Conservation (phyloP, 1,140 invertebrate genomes). For the Drosophila biarmipes region DNA sequence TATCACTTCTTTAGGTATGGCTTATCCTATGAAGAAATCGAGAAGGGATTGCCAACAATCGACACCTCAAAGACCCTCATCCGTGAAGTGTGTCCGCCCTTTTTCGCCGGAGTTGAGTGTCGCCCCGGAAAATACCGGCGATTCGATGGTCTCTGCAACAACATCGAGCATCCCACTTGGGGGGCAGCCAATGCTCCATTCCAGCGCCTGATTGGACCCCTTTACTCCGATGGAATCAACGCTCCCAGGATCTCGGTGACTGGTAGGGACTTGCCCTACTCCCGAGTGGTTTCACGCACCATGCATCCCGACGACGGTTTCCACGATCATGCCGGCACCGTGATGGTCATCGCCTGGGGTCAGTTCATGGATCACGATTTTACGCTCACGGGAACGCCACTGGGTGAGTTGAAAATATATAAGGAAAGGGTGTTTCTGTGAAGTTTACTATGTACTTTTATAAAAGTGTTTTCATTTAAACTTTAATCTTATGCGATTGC, state of each 20-base stretch:
- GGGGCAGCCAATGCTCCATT: conserved; percentile 94
- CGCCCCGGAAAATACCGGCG: conserved; percentile 95
- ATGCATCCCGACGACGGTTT: conserved; percentile 96
- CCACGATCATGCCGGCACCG: conserved; percentile 96
- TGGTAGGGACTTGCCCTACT: conserved; percentile 90
- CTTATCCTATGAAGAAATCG: conserved; percentile 93
- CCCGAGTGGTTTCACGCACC: conserved; percentile 93
- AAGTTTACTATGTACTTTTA: neutral
- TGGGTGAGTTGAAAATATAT: conserved; percentile 86
- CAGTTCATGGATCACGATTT: conserved; percentile 98
- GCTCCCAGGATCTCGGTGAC: conserved; percentile 90
- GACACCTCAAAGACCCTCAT: conserved; percentile 96
- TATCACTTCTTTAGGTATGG: conserved; percentile 88
- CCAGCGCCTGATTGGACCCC: conserved; percentile 90
- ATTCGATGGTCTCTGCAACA: conserved; percentile 96
- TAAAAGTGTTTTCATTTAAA: neutral
- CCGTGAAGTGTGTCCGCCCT: conserved; percentile 94
- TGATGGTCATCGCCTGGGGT: conserved; percentile 97
- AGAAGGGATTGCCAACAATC: conserved; percentile 94
- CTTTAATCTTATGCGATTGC: conserved; percentile 5
- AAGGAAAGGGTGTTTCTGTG: too few species aligned
- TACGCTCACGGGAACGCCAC: conserved; percentile 93
- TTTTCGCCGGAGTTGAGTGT: conserved; percentile 94
- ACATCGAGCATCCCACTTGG: conserved; percentile 95
- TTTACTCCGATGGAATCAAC: conserved; percentile 92